Conservation (phyloP, 1,140 invertebrate genomes). For the Drosophila bocqueti region DNA sequence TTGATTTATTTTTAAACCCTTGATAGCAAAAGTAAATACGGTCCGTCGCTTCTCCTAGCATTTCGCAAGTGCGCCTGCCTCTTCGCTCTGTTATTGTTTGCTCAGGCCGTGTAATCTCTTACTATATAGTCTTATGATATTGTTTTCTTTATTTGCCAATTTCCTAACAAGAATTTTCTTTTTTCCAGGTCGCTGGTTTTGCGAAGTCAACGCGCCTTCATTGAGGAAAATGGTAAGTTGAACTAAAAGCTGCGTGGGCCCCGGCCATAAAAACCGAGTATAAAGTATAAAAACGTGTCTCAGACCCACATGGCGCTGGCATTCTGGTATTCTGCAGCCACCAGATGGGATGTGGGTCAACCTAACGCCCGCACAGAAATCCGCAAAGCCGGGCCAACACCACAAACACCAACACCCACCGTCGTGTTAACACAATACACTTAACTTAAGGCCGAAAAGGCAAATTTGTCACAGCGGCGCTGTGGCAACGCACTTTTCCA, state of each 20-base stretch:
- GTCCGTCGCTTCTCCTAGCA: slow-evolving; percentile 24
- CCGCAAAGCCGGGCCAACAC: slow-evolving; percentile 49
- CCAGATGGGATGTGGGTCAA: slow-evolving; percentile 74
- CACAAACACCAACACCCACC: slow-evolving; percentile 11
- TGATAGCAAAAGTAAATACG: slow-evolving; percentile 63
- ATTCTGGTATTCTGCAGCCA: slow-evolving; percentile 43
- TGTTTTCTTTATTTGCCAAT: slow-evolving; percentile 46
- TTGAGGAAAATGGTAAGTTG: slow-evolving; percentile 83
- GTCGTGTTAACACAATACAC: slow-evolving; percentile 58
- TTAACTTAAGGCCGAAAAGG: slow-evolving; percentile 55
- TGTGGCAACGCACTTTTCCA: slow-evolving; percentile 61
- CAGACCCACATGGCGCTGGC: slow-evolving; percentile 55
- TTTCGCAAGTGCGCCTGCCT: slow-evolving; percentile 34
- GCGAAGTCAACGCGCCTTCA: slow-evolving; percentile 83
- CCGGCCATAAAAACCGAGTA: slow-evolving; percentile 22
- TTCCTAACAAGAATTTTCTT: slow-evolving; percentile 41
- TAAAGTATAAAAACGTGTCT: slow-evolving; percentile 65
- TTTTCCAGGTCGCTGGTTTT: slow-evolving; percentile 82
- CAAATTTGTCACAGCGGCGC: slow-evolving; percentile 73
- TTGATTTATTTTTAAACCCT: slow-evolving; percentile 78
- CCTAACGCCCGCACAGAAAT: slow-evolving; percentile 69
- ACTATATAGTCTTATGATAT: slow-evolving; percentile 7
- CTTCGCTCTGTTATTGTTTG: slow-evolving; percentile 18
- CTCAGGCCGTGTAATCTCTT: slow-evolving; percentile 18
- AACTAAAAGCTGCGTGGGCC: slow-evolving; percentile 53